phyloP scores from a whole-genome alignment of 2,113 vertebrate species.

The Falco punctatus region DNA sequence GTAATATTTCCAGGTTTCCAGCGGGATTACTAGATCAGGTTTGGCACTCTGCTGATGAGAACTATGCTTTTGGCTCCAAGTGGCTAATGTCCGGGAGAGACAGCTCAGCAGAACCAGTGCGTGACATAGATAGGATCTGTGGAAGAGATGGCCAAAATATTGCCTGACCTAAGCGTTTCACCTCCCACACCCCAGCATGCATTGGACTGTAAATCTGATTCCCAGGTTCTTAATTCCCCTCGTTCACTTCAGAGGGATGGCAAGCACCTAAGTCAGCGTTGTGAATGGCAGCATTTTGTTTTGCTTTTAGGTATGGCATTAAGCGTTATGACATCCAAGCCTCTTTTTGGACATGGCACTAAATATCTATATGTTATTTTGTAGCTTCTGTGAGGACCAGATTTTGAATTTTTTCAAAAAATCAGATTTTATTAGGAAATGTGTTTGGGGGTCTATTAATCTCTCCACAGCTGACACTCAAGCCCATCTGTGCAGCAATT shows the following conservation, averaged over 20 bases:
- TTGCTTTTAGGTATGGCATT: not conserved
- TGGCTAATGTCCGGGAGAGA: rapidly evolving
- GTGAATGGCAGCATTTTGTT: not conserved
- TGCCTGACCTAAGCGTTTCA: not conserved
- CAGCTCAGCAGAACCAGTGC: not conserved
- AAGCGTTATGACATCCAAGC: not conserved
- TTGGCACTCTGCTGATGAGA: not conserved
- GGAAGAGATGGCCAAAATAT: not conserved
- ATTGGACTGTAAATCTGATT: not conserved
- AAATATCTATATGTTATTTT: not conserved
- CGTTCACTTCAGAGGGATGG: not conserved
- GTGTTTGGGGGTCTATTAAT: not conserved
- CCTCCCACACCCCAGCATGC: rapidly evolving
- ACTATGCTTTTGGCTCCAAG: not conserved
- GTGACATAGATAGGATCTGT: no score
- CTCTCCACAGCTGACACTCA: not conserved
- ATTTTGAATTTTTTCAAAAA: not conserved
- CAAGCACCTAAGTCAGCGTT: not conserved
- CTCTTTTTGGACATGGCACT: not conserved
- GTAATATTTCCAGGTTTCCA: not conserved
- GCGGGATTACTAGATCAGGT: not conserved
- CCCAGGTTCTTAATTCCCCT: not conserved
- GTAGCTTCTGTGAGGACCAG: not conserved
- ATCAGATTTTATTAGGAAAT: not conserved
- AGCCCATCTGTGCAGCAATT: not conserved